Percentiles rank a stretch among this genome's conserved stretches.
phyloP scores from a whole-genome alignment of 2,888 invertebrate species.

The Macrostomum cliftonense region DNA sequence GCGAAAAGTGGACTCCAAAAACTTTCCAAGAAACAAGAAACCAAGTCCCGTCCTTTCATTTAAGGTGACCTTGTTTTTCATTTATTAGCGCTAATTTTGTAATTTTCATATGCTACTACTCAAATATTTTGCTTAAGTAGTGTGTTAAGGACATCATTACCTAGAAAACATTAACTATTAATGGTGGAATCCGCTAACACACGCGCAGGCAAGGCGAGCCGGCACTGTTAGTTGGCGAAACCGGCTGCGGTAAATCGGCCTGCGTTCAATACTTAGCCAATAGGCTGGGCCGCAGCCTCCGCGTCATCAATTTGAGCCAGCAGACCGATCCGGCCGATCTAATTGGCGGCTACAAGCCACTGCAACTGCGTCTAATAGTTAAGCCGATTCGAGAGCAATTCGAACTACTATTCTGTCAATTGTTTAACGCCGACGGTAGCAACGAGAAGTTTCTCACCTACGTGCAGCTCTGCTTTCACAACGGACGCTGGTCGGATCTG shows the following conservation, averaged over 20 bases:
- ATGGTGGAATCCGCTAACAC: too few species aligned
- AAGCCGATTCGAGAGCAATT: conserved; percentile 63
- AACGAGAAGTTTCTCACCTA: conserved; percentile 65
- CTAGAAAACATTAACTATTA: too few species aligned
- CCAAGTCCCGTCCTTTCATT: too few species aligned
- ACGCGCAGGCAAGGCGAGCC: conserved; percentile 49
- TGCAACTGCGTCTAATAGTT: conserved; percentile 65
- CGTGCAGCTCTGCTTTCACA: conserved; percentile 51
- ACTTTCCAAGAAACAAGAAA: too few species aligned
- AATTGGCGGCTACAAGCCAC: conserved; percentile 84
- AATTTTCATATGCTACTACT: too few species aligned
- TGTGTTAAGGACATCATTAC: too few species aligned
- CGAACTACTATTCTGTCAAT: conserved; percentile 53
- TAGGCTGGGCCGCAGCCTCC: conserved; percentile 54
- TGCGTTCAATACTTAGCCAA: conserved; percentile 73
- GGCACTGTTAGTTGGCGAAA: conserved; percentile 83
- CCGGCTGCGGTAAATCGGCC: conserved; percentile 93
- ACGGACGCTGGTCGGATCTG: conserved; percentile 53
- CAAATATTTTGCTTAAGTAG: too few species aligned
- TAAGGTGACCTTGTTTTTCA: too few species aligned
- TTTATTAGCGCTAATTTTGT: too few species aligned
- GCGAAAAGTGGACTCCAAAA: too few species aligned
- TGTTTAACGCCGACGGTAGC: conserved; percentile 53
- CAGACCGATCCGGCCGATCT: conserved; percentile 91
- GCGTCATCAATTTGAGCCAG: conserved; percentile 94